Evolutionary conservation across 1,140 invertebrate species (phyloP).

Genomic region (Dryas iulia): DNA sequence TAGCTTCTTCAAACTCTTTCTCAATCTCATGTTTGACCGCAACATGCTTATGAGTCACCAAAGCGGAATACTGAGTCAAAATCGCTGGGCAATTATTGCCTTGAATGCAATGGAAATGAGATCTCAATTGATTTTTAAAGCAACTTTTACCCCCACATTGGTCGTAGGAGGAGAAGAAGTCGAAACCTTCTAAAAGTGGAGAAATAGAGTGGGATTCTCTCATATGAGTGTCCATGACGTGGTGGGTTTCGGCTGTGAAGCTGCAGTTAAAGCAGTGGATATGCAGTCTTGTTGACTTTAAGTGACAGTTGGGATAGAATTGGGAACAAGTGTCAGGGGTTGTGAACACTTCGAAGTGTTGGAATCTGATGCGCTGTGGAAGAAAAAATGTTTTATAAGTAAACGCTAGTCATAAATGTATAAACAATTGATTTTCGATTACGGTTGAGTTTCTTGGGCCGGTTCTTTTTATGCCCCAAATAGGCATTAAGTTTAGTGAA

Average conservation of each 20-base stretch:
- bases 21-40: slow-evolving; percentile 66
- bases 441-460: no score
- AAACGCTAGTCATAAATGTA: no score
- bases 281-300: slow-evolving; percentile 63
- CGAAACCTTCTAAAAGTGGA: slow-evolving; percentile 73
- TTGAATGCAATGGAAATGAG: slow-evolving; percentile 76
- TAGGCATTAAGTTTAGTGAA: no score
- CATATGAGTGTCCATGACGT: slow-evolving; percentile 73
- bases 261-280: slow-evolving; percentile 74
- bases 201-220: slow-evolving; percentile 66
- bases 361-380: slow-evolving; percentile 76
- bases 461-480: no score
- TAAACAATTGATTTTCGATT: no score
- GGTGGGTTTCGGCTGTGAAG: slow-evolving; percentile 65
- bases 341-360: slow-evolving; percentile 76
- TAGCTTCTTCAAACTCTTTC: slow-evolving; percentile 73
- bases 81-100: slow-evolving; percentile 73
- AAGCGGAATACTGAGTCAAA: slow-evolving; percentile 72
- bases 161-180: slow-evolving; percentile 68
- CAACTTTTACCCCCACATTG: slow-evolving; percentile 76
- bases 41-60: slow-evolving; percentile 73
- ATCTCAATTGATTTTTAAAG: slow-evolving; percentile 68
- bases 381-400: slow-evolving; percentile 29
- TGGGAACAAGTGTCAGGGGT: slow-evolving; percentile 61
- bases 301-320: slow-evolving; percentile 65